Evolutionary conservation across 2,797 vertebrate species (phyloP).

Genomic region (Falco berigora): DNA sequence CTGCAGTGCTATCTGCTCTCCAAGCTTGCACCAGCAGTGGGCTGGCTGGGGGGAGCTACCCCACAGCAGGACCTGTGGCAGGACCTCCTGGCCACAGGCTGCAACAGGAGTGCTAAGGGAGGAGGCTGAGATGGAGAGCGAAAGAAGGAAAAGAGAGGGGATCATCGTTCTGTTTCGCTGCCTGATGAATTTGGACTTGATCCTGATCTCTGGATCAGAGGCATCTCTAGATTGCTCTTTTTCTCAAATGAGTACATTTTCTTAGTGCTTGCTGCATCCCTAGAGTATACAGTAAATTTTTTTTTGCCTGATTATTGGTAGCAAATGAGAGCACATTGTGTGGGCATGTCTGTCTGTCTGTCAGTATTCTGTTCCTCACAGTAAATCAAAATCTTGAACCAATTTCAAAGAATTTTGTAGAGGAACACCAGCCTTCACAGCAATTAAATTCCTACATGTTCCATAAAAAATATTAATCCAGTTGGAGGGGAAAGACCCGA

Average conservation of each 20-base stretch:
- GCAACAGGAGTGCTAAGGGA: neutral
- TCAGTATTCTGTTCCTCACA: neutral
- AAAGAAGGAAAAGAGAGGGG: neutral
- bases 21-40: neutral
- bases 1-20: neutral
- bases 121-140: neutral
- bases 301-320: neutral
- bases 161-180: neutral
- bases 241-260: neutral
- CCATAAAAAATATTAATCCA: slow-evolving; percentile 41
- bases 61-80: neutral
- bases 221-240: neutral
- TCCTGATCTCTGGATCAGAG: neutral
- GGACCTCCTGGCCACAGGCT: neutral
- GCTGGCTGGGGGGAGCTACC: neutral
- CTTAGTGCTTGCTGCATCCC: neutral
- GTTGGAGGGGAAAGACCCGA: slow-evolving; percentile 12
- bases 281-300: neutral
- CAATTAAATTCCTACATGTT: slow-evolving; percentile 8
- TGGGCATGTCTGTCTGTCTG: neutral
- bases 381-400: neutral
- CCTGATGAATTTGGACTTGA: neutral
- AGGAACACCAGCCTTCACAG: neutral
- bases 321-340: neutral
- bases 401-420: neutral